Conservation (phyloP, 2,113 vertebrate species). For the Campylomormyrus tamandua region DNA sequence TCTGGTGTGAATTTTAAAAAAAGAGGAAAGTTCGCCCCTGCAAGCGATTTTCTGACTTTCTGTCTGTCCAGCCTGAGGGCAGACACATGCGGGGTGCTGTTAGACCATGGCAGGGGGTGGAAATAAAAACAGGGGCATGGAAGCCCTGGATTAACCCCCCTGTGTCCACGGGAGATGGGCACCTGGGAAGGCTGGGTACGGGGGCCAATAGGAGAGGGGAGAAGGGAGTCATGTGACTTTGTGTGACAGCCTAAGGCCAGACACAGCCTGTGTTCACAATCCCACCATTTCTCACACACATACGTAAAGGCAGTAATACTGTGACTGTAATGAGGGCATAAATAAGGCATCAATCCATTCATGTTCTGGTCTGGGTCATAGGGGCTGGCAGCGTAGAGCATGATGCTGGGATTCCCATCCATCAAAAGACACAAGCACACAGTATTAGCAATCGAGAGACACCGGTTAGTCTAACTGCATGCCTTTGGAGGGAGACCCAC, state of each 20-base stretch:
- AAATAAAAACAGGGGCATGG: not conserved
- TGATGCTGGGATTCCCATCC: not conserved
- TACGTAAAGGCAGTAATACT: not conserved
- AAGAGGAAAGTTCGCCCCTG: not conserved
- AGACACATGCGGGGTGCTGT: not conserved
- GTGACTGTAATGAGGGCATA: not conserved
- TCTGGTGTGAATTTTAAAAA: not conserved
- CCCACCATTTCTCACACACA: not conserved
- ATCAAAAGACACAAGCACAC: not conserved
- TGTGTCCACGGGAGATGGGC: not conserved
- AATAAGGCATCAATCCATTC: not conserved
- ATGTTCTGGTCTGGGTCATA: not conserved
- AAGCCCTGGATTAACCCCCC: not conserved
- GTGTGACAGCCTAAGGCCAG: not conserved
- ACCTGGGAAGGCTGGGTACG: not conserved
- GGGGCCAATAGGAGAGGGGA: not conserved
- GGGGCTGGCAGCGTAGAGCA: not conserved
- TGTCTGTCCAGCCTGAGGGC: not conserved
- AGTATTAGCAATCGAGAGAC: not conserved
- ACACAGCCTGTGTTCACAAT: not conserved
- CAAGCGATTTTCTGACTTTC: not conserved
- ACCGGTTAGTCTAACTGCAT: not conserved
- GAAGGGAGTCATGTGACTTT: not conserved
- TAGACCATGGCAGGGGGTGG: not conserved
- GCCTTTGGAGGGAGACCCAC: too few species aligned